Evolutionary conservation across 1,140 invertebrate genomes (phyloP).

Genomic region (Stratiolaelaps scimitus): DNA sequence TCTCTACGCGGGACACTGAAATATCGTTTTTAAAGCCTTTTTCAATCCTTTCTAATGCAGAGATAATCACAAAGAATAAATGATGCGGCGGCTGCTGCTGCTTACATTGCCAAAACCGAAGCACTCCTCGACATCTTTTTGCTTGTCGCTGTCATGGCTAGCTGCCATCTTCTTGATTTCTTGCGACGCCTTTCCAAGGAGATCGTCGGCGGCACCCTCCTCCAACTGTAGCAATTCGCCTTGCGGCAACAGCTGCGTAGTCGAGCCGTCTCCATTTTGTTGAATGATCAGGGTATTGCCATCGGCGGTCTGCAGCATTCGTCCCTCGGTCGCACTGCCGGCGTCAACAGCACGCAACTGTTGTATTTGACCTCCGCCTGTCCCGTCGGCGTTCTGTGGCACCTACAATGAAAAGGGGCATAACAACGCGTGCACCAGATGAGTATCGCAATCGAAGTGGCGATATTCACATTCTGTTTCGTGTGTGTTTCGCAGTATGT

Average conservation of each 20-base stretch:
- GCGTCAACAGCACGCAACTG: not conserved
- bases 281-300: conserved; percentile 23
- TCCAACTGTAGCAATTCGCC: conserved; percentile 16
- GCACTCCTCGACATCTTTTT: conserved; percentile 62
- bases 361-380: conserved; percentile 2
- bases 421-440: no score
- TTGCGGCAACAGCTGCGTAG: conserved; percentile 10
- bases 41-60: no score
- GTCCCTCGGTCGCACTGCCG: not conserved
- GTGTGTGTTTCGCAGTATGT: no score
- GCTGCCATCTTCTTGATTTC: conserved; percentile 24
- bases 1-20: no score
- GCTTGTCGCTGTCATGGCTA: conserved; percentile 34
- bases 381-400: conserved; percentile 9
- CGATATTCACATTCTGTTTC: no score
- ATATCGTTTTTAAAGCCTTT: no score
- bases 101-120: conserved; percentile 53
- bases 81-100: no score
- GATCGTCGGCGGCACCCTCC: not conserved
- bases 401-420: no score
- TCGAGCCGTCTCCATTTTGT: conserved; percentile 6
- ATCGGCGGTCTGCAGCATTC: conserved; percentile 10
- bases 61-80: no score
- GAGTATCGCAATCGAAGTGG: no score
- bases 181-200: conserved; percentile 21